phyloP scores from a whole-genome alignment of 2,113 vertebrate genomes.

The Albula goreensis region DNA sequence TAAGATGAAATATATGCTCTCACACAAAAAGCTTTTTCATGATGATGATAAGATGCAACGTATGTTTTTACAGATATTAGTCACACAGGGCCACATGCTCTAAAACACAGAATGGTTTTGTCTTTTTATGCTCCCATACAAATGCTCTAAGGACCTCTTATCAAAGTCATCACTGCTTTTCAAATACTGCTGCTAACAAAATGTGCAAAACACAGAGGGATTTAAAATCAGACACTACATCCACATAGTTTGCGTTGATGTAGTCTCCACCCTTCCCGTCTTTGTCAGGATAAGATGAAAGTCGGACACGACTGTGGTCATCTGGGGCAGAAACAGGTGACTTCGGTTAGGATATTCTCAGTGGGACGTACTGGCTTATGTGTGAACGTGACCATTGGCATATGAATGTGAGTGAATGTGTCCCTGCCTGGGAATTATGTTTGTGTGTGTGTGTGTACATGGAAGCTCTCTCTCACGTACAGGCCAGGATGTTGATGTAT shows the following conservation, averaged over 20 bases:
- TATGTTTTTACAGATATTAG: too few species aligned
- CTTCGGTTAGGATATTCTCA: neutral
- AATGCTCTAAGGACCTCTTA: neutral
- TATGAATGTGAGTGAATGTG: neutral
- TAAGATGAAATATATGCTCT: too few species aligned
- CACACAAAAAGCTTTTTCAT: too few species aligned
- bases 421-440: neutral
- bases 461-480: conserved; percentile 68
- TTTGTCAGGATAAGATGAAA: conserved; percentile 77
- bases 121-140: neutral
- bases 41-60: too few species aligned
- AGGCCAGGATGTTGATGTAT: conserved; percentile 92
- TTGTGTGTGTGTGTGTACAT: neutral
- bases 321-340: conserved; percentile 70
- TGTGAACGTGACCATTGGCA: conserved; percentile 23
- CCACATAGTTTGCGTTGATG: conserved; percentile 95
- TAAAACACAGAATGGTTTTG: too few species aligned
- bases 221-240: conserved; percentile 70
- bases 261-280: conserved; percentile 87
- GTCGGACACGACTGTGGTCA: conserved; percentile 91
- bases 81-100: too few species aligned
- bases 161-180: neutral
- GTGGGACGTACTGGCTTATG: neutral
- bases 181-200: neutral
- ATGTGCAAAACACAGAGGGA: neutral